A percentile compares a stretch with the other conserved stretches of the same genome.
phyloP scores from a whole-genome alignment of 2,113 vertebrate species.

The Seriola rivoliana region DNA sequence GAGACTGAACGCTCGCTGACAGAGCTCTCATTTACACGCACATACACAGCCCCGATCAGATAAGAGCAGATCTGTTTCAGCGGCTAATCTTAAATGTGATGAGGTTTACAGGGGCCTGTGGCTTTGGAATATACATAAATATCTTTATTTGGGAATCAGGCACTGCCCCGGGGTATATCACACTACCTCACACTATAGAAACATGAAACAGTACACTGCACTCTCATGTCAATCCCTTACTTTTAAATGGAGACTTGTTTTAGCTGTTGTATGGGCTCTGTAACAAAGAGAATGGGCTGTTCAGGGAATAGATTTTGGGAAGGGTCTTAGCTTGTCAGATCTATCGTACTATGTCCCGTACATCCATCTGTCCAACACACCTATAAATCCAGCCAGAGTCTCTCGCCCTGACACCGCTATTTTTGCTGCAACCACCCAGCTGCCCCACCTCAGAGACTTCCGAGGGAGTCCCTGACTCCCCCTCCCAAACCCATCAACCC shows the following conservation, averaged over 20 bases:
- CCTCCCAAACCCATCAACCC: not conserved
- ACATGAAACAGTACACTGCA: constrained; percentile 21
- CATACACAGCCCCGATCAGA: constrained; percentile 46
- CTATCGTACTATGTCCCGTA: not conserved
- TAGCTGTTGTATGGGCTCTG: not conserved
- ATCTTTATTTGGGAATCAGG: constrained; percentile 60
- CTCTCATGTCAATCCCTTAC: constrained; percentile 29
- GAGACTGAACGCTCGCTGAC: constrained; percentile 57
- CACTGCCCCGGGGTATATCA: constrained; percentile 32
- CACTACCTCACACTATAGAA: constrained; percentile 34
- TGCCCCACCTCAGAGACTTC: not conserved
- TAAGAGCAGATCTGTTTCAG: constrained; percentile 64
- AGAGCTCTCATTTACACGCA: constrained; percentile 61
- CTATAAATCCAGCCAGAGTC: constrained; percentile 1
- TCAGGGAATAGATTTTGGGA: not conserved
- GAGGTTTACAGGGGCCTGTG: constrained; percentile 47
- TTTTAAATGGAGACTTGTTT: constrained; percentile 24
- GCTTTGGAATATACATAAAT: constrained; percentile 54
- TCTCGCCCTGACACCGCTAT: not conserved
- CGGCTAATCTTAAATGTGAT: constrained; percentile 66
- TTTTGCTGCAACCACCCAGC: not conserved
- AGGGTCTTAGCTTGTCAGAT: not conserved
- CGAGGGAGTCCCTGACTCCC: constrained; percentile 48
- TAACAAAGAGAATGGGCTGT: not conserved
- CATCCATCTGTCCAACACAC: not conserved